Evolutionary conservation across 2,113 vertebrate genomes (phyloP), one percentile per base, ranked within the genome.

Genomic region (Danionella cerebrum): DNA sequence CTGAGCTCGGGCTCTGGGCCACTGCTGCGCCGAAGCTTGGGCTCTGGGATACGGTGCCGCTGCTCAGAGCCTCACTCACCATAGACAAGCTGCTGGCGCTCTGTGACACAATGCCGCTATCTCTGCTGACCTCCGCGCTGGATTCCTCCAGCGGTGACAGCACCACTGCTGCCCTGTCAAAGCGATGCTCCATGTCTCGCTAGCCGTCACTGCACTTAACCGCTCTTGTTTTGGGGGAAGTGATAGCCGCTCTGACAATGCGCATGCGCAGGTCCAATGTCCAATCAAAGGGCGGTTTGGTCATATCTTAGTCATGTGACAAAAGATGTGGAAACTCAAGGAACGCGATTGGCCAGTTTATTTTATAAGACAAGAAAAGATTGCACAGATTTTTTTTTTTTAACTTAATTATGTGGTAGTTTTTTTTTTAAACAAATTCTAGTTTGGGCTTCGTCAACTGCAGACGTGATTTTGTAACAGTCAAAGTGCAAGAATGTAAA

Each of bases 91-190:
- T 91, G 84, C 95, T 97, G 6, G 90, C 89, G 62, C 94, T 96
- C 57, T 94, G 94, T 0, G 95, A 98, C 7, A 95, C 95, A 10
- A 89, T 83, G 47, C 95, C 94, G 77, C 94, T 97, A 87, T 97
- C 94, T 2, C 82, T 78, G 65, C 92, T 91, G 12, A 88, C 84
- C n/a, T 85, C 81, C 0, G 84, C 75, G 4, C 77, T 86, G 58
- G 71, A 83, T 65, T 82, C 80, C 74, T 91, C 90, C 19, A 86
- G 71, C 3, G 89, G 89, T 5, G 89, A 90, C 81, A 90, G 67
- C 2, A 86, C 83, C 79, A 79, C 84, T 76, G 80, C 87, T 14
- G 69, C 80, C 4, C 70, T 80, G n/a, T 71, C 77, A 0, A 73
- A 79, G 10, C 52, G 71, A 24, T 76, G 79, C 21, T 82, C 80